Conservation (phyloP, 1,140 invertebrate genomes). For the Adelges cooleyi region DNA sequence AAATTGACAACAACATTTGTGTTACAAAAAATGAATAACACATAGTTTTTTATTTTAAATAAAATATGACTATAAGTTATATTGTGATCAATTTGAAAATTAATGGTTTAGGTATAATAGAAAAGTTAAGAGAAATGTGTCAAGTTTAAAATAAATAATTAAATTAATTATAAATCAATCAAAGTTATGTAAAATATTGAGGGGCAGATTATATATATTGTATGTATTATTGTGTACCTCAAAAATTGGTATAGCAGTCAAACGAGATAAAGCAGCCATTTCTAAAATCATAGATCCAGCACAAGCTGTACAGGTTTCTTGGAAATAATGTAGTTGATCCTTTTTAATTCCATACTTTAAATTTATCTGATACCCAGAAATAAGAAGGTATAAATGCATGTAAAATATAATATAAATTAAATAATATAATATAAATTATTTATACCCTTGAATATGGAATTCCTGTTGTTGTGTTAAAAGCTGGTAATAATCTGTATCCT, state of each 20-base stretch:
- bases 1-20: too few relatives aligned
- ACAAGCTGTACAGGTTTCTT: slow-evolving; percentile 93
- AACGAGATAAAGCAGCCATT: slow-evolving; percentile 85
- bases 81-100: too few relatives aligned
- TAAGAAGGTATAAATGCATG: slow-evolving; percentile 23
- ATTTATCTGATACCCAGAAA: slow-evolving; percentile 58
- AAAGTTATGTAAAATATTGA: too few relatives aligned
- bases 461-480: slow-evolving; percentile 96
- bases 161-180: too few relatives aligned
- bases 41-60: too few relatives aligned
- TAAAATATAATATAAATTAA: not conserved
- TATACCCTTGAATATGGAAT: slow-evolving; percentile 84
- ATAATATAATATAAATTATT: slow-evolving; percentile 29
- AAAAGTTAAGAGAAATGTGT: too few relatives aligned
- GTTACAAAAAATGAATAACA: too few relatives aligned
- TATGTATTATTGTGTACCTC: too few relatives aligned
- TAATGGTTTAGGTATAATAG: too few relatives aligned
- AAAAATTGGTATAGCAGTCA: slow-evolving; percentile 86
- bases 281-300: slow-evolving; percentile 97
- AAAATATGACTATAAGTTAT: too few relatives aligned
- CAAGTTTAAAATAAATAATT: too few relatives aligned
- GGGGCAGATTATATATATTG: too few relatives aligned
- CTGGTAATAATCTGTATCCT: slow-evolving; percentile 80
- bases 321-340: slow-evolving; percentile 56
- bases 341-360: slow-evolving; percentile 75